phyloP scores from a whole-genome alignment of 1,140 invertebrate species.

The Caenorhabditis inopinata region DNA sequence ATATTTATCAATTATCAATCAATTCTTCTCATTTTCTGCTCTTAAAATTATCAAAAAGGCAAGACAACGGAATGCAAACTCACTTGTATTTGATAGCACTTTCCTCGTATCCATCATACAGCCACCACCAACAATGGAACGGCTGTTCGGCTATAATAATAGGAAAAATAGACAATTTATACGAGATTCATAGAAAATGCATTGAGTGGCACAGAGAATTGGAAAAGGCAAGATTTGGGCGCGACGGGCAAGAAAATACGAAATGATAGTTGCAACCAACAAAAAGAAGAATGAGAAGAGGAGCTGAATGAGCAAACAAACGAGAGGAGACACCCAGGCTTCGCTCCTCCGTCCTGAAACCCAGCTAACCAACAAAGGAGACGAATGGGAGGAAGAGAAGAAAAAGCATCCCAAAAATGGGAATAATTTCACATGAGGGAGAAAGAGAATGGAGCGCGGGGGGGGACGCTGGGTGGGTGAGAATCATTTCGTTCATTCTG shows the following conservation, averaged over 20 bases:
- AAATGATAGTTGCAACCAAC: no score
- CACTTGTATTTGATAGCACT: background rate
- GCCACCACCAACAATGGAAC: background rate
- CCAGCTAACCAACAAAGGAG: background rate
- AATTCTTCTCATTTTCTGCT: no score
- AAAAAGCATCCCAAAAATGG: background rate
- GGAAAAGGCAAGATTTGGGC: background rate
- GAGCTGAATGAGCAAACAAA: conserved; percentile 16
- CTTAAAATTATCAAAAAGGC: no score
- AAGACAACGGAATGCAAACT: no score
- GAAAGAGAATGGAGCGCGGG: no score
- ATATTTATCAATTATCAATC: no score
- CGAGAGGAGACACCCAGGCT: background rate
- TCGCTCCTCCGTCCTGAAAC: background rate
- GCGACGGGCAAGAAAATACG: background rate
- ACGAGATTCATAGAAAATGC: background rate
- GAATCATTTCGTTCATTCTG: no score
- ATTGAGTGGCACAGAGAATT: no score
- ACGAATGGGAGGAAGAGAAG: background rate
- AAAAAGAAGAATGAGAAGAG: no score
- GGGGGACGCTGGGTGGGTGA: no score
- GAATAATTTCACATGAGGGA: background rate
- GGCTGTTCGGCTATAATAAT: background rate
- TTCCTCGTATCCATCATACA: background rate
- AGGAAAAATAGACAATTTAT: no score